Evolutionary conservation across 2,113 vertebrate species (phyloP), one percentile per base, ranked within the genome.

Genomic region (Vanacampus margaritifer): DNA sequence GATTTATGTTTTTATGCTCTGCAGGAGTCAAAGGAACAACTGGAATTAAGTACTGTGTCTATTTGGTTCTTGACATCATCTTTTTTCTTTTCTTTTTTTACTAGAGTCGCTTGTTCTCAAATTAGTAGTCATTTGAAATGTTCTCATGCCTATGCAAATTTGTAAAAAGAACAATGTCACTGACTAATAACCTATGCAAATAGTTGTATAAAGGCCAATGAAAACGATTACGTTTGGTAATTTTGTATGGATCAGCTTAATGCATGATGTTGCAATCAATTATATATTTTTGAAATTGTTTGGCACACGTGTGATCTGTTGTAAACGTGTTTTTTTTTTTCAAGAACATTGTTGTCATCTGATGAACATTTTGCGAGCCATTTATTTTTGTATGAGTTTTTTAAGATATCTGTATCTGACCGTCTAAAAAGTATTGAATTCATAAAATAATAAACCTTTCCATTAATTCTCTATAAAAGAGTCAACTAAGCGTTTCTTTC

Each of bases 311-410:
- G 72, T 81, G 57, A 87, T 83, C 81, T 53, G n/a, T 82, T 46
- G 39, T 76, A 14, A 26, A 54, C 23, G 73, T 84, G 59, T 79
- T 68, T 81, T 84, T 81, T 84, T 81, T 84, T 79, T 82, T 68
- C 46, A 80, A 81, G 72, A 78, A 79, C 78, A 41, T 81, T 75
- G 63, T 83, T 80, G 61, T 81, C 67, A 75, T 87, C 85, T 83
- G 82, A 75, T 73, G 82, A 81, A 78, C 75, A 48, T 1, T 81
- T 82, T 80, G 71, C 56, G 68, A 90, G 81, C 85, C 85, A 81
- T 88, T 88, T 87, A 89, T 90, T 87, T 89, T 90, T 89, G 71
- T 87, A 83, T 78, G 80, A 59, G 76, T 64, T 86, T 84, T 77
- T 67, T 73, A 45, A 71, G 71, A 64, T 79, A 32, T 76, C 83